These are phyloP conservation scores for Plestiodon gilberti DNA, from an alignment of 2,113 vertebrate species.

Conservation along the genomic window DNA sequence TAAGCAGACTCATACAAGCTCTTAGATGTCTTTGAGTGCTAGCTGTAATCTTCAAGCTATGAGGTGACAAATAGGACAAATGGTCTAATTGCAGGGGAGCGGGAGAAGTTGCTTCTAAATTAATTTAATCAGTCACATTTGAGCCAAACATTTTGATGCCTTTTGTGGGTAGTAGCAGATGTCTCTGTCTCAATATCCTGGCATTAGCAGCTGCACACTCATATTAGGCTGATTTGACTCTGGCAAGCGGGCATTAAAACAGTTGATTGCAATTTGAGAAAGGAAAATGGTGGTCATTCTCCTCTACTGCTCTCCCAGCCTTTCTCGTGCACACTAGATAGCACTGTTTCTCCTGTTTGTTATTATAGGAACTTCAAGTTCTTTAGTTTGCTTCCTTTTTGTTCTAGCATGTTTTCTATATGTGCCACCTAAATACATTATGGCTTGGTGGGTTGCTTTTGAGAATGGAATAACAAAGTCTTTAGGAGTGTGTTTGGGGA, in stretches of 20 bases:
- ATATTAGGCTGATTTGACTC: background rate
- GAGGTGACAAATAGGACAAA: background rate
- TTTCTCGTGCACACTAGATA: conserved; percentile 14
- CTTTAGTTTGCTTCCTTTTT: background rate
- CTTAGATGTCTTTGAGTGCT: background rate
- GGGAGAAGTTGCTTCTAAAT: background rate
- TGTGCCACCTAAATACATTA: background rate
- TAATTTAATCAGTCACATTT: background rate
- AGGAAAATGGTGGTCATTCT: background rate
- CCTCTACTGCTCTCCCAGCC: background rate
- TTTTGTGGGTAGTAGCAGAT: background rate
- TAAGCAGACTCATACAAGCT: background rate
- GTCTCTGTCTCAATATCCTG: background rate
- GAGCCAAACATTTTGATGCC: background rate
- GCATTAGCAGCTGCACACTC: background rate
- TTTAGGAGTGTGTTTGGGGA: background rate
- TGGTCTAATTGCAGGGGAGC: no score
- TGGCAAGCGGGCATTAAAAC: background rate
- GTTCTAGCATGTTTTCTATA: background rate
- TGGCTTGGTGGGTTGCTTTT: conserved; percentile 15
- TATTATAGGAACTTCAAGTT: background rate
- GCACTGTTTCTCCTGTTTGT: conserved; percentile 12
- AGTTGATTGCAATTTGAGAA: background rate
- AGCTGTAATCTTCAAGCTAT: background rate
- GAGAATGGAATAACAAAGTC: background rate